Evolutionary conservation across 2,888 invertebrate species (phyloP).

Genomic region (Atethmia centrago): DNA sequence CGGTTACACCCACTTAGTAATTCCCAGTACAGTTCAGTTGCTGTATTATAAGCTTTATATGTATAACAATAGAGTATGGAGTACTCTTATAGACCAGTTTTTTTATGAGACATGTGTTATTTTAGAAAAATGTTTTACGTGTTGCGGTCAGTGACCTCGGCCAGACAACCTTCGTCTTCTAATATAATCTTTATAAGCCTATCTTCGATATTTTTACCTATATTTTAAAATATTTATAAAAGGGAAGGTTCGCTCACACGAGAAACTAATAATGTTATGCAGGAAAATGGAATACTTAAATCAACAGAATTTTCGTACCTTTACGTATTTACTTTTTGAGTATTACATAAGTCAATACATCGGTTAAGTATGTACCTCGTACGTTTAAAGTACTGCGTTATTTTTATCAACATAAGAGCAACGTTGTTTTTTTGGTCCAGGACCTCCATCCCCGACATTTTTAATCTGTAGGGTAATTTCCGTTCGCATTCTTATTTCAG

Average conservation of each 20-base stretch:
- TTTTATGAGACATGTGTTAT: neutral
- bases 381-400: too few relatives aligned
- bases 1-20: slow-evolving; percentile 20
- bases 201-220: neutral
- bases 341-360: too few relatives aligned
- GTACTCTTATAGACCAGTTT: neutral
- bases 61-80: neutral
- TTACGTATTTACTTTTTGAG: neutral
- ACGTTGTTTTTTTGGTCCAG: too few relatives aligned
- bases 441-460: too few relatives aligned
- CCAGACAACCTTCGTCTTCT: slow-evolving; percentile 30
- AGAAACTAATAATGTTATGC: neutral
- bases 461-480: too few relatives aligned
- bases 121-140: neutral
- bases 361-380: too few relatives aligned
- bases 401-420: too few relatives aligned
- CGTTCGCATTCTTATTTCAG: too few relatives aligned
- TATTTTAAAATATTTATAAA: neutral
- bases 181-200: slow-evolving; percentile 3
- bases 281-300: neutral
- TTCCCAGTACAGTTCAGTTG: neutral
- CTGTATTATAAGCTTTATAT: neutral
- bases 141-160: slow-evolving; percentile 1
- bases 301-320: neutral
- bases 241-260: neutral